A percentile compares a stretch with the other conserved stretches of the same genome.
These are phyloP conservation scores for Antitype chi DNA, from an alignment of 2,888 invertebrate genomes.

Conservation along the genomic window DNA sequence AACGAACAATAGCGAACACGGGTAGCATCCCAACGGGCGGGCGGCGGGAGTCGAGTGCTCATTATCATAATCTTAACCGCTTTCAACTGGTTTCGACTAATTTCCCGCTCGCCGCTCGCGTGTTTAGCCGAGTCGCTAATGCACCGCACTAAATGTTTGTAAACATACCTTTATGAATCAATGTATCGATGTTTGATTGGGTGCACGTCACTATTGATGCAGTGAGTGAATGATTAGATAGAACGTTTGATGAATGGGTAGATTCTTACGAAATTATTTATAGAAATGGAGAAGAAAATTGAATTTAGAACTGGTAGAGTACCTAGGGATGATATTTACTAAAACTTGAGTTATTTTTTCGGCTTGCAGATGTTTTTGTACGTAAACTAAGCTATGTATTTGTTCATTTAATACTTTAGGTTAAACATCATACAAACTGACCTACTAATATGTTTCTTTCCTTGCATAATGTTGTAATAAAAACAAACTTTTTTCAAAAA, in stretches of 20 bases:
- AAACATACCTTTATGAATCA: conserved; percentile 68
- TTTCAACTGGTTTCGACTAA: conserved; percentile 76
- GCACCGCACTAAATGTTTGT: conserved; percentile 68
- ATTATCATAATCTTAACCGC: conserved; percentile 81
- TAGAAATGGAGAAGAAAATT: background rate
- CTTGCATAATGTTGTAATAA: background rate
- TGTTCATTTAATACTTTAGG: background rate
- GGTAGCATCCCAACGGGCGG: conserved; percentile 68
- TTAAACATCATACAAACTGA: too few relatives aligned
- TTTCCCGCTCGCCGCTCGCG: conserved; percentile 74
- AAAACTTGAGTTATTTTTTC: background rate
- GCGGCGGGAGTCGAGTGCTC: conserved; percentile 67
- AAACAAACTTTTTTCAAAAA: too few relatives aligned
- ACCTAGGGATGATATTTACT: background rate
- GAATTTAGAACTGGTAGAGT: conserved; percentile 7
- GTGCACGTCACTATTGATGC: conserved; percentile 52
- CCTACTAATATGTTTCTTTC: background rate
- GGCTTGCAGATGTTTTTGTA: background rate
- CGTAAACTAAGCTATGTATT: background rate
- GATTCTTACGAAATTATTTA: conserved; percentile 20
- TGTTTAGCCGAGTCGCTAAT: conserved; percentile 69
- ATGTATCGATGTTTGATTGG: conserved; percentile 63
- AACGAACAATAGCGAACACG: conserved; percentile 61
- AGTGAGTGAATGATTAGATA: conserved; percentile 41
- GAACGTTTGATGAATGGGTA: conserved; percentile 33